phyloP scores from a whole-genome alignment of 2,888 invertebrate genomes.

The Apantesis nais region DNA sequence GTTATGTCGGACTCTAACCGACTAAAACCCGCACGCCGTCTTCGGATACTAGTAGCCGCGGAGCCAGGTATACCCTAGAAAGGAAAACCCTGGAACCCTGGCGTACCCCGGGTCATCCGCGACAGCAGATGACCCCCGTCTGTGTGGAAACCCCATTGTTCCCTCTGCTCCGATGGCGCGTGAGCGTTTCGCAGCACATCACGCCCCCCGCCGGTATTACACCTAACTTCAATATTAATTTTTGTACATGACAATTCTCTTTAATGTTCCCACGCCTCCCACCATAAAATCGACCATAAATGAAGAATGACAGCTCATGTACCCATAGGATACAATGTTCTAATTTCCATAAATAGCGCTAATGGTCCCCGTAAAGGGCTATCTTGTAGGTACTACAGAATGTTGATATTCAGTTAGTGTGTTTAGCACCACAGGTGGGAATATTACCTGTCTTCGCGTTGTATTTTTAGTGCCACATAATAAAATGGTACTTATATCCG shows the following conservation, averaged over 20 bases:
- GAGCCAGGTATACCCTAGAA: no score
- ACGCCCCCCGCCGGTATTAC: neutral
- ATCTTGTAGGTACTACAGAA: conserved; percentile 10
- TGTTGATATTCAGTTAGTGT: conserved; percentile 50
- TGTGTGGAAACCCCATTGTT: no score
- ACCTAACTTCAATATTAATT: neutral
- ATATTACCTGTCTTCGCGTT: conserved; percentile 49
- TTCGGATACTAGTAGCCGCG: no score
- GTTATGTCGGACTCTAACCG: no score
- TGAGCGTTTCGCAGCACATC: no score
- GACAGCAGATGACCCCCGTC: no score
- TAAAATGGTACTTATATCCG: neutral
- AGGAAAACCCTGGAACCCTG: no score
- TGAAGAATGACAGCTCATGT: conserved; percentile 36
- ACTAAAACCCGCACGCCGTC: no score
- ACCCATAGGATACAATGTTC: conserved; percentile 32
- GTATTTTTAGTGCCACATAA: neutral
- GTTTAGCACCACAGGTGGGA: conserved; percentile 59
- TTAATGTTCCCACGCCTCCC: conserved; percentile 28
- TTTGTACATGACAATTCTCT: neutral
- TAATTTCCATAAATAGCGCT: conserved; percentile 44
- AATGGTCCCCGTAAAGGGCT: conserved; percentile 33
- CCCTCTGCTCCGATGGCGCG: no score
- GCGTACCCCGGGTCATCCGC: no score
- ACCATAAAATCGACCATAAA: conserved; percentile 30